Evolutionary conservation across 2,888 invertebrate species (phyloP).

Genomic region (Cistogaster globosa): DNA sequence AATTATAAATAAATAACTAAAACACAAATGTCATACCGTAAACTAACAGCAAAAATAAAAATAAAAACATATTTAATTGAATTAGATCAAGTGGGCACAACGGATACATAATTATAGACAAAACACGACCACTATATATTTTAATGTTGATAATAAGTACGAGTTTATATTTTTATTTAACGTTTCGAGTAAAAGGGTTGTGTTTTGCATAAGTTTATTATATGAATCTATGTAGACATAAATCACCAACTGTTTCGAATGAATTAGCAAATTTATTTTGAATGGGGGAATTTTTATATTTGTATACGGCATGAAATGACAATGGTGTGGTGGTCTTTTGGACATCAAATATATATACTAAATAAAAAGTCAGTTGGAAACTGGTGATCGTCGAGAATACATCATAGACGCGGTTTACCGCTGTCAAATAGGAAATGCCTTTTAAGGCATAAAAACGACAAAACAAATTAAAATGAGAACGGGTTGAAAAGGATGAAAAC

Average conservation of each 20-base stretch:
- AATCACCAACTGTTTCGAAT: constrained; percentile 7
- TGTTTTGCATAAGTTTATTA: constrained; percentile 2
- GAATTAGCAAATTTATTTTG: constrained; percentile 18
- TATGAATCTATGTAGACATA: constrained; percentile 1
- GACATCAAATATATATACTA: constrained; percentile 44
- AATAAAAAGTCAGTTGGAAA: constrained; percentile 75
- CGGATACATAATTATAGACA: constrained; percentile 69
- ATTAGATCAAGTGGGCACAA: constrained; percentile 77
- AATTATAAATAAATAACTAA: neutral
- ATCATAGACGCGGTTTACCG: constrained; percentile 76
- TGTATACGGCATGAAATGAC: neutral
- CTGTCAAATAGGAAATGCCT: constrained; percentile 61
- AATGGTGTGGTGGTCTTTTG: constrained; percentile 24
- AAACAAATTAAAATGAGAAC: constrained; percentile 1
- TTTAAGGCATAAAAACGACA: constrained; percentile 23
- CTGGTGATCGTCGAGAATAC: constrained; percentile 77
- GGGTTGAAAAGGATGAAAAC: neutral
- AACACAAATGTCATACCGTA: constrained; percentile 3
- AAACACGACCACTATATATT: constrained; percentile 31
- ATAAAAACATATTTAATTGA: constrained; percentile 75
- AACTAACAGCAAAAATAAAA: constrained; percentile 10
- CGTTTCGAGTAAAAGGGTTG: constrained; percentile 32
- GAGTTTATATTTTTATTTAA: neutral
- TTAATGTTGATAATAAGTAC: neutral
- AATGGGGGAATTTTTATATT: constrained; percentile 35